A percentile compares a stretch with the other conserved stretches of the same genome.
Conservation (phyloP, 2,888 invertebrate species). For the Gryllus longicercus region DNA sequence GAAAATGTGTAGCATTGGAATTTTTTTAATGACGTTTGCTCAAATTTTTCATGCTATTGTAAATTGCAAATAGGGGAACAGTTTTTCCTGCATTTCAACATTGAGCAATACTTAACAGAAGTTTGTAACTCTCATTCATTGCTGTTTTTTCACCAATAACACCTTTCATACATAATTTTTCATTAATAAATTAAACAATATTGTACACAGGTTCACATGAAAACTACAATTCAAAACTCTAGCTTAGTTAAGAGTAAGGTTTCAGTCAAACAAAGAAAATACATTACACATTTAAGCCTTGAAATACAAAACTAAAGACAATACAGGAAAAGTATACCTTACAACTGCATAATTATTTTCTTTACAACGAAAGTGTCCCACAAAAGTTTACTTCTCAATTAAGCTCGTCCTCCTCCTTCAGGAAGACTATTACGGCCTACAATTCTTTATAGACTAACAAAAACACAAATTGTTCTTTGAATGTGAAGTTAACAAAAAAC, state of each 20-base stretch:
- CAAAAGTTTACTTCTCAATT: background rate
- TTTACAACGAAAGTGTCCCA: background rate
- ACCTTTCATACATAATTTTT: background rate
- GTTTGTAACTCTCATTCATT: background rate
- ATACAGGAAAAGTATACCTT: background rate
- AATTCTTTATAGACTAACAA: background rate
- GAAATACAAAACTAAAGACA: background rate
- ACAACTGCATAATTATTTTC: background rate
- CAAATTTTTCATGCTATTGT: background rate
- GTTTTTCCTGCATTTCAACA: background rate
- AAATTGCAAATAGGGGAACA: background rate
- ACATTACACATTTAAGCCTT: background rate
- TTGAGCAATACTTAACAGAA: background rate
- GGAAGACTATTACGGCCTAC: background rate
- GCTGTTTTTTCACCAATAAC: background rate
- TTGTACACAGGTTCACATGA: background rate
- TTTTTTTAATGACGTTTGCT: background rate
- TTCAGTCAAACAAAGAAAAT: conserved; percentile 1
- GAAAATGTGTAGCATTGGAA: background rate
- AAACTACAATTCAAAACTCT: background rate
- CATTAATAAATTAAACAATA: background rate
- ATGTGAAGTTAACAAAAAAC: background rate
- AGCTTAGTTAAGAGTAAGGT: background rate
- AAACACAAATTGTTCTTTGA: conserved; percentile 4
- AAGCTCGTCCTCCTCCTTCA: background rate